These are phyloP conservation scores for Diplogasteroides magnus DNA, from an alignment of 1,140 invertebrate species.

Conservation along the genomic window DNA sequence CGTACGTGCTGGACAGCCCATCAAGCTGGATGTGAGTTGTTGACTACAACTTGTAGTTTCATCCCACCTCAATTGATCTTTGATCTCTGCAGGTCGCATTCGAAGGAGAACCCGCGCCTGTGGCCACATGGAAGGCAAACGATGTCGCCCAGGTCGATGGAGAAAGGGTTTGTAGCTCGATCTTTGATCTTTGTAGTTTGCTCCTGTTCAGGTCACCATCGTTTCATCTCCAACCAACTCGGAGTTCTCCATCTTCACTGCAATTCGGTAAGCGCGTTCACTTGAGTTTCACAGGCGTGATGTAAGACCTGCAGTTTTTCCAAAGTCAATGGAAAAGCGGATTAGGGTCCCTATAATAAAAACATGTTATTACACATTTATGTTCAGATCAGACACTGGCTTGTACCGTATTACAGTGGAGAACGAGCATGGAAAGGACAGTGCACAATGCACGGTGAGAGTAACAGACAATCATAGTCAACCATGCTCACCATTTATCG, in stretches of 20 bases:
- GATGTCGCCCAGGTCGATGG: conserved; percentile 40
- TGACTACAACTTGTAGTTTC: no score
- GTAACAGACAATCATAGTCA: no score
- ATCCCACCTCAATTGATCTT: no score
- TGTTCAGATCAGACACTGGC: conserved; percentile 66
- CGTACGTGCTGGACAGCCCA: conserved; percentile 80
- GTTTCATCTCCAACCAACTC: conserved; percentile 34
- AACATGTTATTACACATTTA: no score
- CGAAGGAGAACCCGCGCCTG: conserved; percentile 54
- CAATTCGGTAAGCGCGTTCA: conserved; percentile 58
- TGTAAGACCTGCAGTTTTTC: no score
- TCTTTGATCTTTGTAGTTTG: no score
- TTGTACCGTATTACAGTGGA: conserved; percentile 84
- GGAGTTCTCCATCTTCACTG: conserved; percentile 38
- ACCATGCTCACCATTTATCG: no score
- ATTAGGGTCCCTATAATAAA: no score
- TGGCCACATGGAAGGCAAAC: conserved; percentile 50
- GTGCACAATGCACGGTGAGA: conserved; percentile 63
- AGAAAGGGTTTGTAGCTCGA: no score
- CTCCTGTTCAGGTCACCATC: no score
- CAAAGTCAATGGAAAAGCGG: no score
- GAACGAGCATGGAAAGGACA: conserved; percentile 89
- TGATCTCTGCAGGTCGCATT: conserved; percentile 52
- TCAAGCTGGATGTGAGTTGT: conserved; percentile 60
- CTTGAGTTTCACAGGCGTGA: neutral